Base-by-base conservation (phyloP, 1,140 invertebrate genomes). In the Tachypleus tridentatus region DNA sequence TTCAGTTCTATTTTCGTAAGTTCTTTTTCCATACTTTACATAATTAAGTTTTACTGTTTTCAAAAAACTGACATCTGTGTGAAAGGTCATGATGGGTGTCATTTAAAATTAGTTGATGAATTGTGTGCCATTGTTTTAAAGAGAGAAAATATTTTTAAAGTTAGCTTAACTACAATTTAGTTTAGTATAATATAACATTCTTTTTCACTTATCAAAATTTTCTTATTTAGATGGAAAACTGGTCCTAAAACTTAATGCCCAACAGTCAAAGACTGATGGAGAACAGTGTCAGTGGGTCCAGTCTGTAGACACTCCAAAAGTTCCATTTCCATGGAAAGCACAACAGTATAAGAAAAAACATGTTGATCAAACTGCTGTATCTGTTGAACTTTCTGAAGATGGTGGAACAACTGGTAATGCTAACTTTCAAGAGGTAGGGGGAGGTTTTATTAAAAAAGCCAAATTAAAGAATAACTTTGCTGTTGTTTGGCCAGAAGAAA, bases 241-340 rank as follows among this genome's bases (percentile, higher is more conserved):
- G 29, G 70, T 73, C 53, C 69, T 73, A 53, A 73, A 73, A 62
- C 62, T 73, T 56, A 73, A 73, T 66, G 72, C 72, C 52, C 69
- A 71, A 60, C 72, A 73, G 62, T 64, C 71, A 58, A 57, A 63
- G 61, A 63, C 63, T 57, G 62, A 63, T 56, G 67, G 60, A 52
- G 54, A 60, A 9, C 58, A 68, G n/a, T 69, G 70, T 63, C 68
- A 72, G 66, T 72, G 71, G 71, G 70, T 70, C 9, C 70, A 71
- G 58, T 72, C 70, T 49, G 61, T 66, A 59, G 71, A 71, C 51
- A 58, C 67, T 9, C 66, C 69, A 9, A 66, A 65, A 65, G 58
- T 64, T 57, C 54, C 62, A 5, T 61, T 54, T 51, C 48, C 8
- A 49, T 29, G 54, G n/a, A 58, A 57, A 50, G 4, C 47, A 6